Base-by-base conservation (phyloP, 1,140 invertebrate genomes). In the Dinoponera quadriceps region DNA sequence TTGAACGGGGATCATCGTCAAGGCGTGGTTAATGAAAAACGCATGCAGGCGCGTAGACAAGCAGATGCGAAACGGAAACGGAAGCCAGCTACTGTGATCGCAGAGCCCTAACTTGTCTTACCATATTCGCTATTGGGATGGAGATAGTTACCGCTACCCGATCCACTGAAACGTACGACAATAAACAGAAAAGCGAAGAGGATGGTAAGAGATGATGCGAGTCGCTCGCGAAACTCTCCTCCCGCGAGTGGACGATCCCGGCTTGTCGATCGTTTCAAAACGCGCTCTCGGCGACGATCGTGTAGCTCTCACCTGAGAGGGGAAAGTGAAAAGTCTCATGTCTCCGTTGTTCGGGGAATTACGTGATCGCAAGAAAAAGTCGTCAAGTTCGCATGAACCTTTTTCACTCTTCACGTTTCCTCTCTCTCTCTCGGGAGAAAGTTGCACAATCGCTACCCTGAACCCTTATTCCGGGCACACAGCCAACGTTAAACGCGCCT, bases 121-220 rank as follows among this genome's bases (percentile, higher is more conserved):
- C 94, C 93, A 92, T 94, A 94, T 92, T 94, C 93, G 85, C 90
- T 93, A 92, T 94, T 94, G 88, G 94, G 94, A 93, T 94, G 94
- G 60, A 95, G 94, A 91, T 94, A 95, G 90, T 95, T 94, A 93
- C 93, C 92, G 93, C 94, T 94, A 93, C 92, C 93, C 87, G 93
- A 93, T 92, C 94, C 94, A 93, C 94, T 95, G 94, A 94, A 95
- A 95, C 91, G 93, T 94, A 94, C 89, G 93, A 94, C 89, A 93
- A 91, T 94, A 86, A 93, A 93, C 91, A 94, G 89, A 92, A 91
- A 88, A 91, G 89, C 90, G 84, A 90, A 84, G 75, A 87, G 83
- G 85, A 65, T 71, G 55, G 75, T 63, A 38, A 38, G 49, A 84
- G 66, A 80, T 18, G 80, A 71, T 68, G 38, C 68, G 59, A 66